Base-by-base conservation (phyloP, 64 coral and sea anemone species). In the Cladopsammia gracilis region DNA sequence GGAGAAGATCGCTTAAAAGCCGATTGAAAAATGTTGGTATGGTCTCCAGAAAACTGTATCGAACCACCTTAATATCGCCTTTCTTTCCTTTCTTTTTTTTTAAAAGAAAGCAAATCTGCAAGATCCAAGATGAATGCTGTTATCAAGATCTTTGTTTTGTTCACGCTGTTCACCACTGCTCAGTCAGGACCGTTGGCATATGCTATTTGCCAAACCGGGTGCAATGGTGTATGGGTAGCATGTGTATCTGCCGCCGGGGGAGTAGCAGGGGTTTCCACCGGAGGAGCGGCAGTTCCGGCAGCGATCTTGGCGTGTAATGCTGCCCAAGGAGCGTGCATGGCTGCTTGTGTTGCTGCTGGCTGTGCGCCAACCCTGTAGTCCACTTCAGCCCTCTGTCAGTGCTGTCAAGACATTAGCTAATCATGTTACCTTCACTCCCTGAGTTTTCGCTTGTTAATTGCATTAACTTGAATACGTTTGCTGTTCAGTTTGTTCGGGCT, bases 251-350 rank as follows among this genome's bases (percentile, higher is more conserved):
- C 88, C 1, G 88, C 74, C 22, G 88, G 88, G 9, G 88, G 86
- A 75, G 58, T 67, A 3, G 48, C 88, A 0, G 70, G 65, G 14
- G 88, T 69, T 24, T 74, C 73, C 48, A 67, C 62, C 9, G 83
- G 83, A 62, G 64, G 57, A 15, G 3, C 4, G n/a, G 87, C 0
- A 44, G 87, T 89, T 11, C 87, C 87, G 7, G 87, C 72, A 6
- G 87, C 87, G 58, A 89, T 89, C 58, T 51, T 89, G 60, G 58
- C 73, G 1, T 89, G 87, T 49, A 89, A 89, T 77, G 87, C 87
- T 64, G 87, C 87, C 54, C 87, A 89, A 60, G 87, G 87, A 45
- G 43, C 46, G 1, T 89, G 87, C 3, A 89, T 89, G 87, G 73
- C 18, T 5, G 87, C 71, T 5, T 89, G 87, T 22, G 72, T 89